Conservation (phyloP, 2,888 invertebrate genomes). For the Morinoia aosen region DNA sequence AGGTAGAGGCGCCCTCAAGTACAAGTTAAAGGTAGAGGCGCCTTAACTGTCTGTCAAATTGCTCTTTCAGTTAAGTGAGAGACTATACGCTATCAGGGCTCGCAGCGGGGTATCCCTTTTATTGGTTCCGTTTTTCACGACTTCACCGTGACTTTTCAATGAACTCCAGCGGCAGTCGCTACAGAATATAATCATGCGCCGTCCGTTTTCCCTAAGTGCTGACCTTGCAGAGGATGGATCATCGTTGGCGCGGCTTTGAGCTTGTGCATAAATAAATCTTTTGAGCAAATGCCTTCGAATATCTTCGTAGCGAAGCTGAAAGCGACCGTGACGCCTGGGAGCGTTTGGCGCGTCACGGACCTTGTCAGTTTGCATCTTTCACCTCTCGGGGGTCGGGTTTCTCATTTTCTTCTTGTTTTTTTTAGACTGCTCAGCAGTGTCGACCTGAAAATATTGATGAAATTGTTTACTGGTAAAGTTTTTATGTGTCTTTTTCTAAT, state of each 20-base stretch:
- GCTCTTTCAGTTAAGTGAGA: neutral
- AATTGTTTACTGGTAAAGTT: neutral
- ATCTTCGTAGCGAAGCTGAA: constrained; percentile 20
- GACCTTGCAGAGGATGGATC: constrained; percentile 47
- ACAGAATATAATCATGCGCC: neutral
- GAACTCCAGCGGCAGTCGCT: neutral
- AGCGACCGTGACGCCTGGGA: neutral
- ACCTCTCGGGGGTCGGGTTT: neutral
- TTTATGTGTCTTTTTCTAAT: too few relatives aligned
- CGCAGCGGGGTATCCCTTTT: neutral
- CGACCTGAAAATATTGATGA: neutral
- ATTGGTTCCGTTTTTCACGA: neutral
- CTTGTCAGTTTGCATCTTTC: neutral
- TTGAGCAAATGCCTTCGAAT: neutral
- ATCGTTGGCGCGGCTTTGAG: neutral
- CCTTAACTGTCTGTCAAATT: neutral
- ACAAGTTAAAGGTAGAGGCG: neutral
- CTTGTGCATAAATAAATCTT: constrained; percentile 35
- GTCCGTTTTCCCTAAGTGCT: neutral
- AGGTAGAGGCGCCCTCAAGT: too few relatives aligned
- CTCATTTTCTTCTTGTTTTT: neutral
- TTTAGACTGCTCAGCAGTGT: neutral
- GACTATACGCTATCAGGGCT: neutral
- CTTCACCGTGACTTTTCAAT: neutral
- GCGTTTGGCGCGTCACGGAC: neutral